Base-by-base conservation (phyloP, 2,797 vertebrate species). In the Caiman crocodilus region DNA sequence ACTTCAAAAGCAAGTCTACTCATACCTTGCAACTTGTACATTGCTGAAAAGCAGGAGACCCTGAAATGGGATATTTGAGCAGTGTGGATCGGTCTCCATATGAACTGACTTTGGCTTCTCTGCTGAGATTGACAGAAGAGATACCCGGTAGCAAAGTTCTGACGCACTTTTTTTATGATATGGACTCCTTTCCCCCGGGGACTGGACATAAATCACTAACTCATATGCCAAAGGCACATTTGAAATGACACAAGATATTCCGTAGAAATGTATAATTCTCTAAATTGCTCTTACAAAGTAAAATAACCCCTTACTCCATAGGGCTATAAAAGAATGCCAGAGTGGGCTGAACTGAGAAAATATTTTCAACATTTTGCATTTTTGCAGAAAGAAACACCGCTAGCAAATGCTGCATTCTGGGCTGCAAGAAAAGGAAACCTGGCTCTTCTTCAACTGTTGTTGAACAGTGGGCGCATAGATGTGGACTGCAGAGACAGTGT, bases 401-500 rank as follows among this genome's bases (percentile, higher is more conserved):
- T 99, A 63, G 98, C 99, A 97, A 99, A 99, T 64, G 99, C 99
- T 59, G 99, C 99, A 13, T 99, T 99, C 97, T 99, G 99, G 99
- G 99, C 99, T 91, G 99, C 99, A 1, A 98, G 98, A 91, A 99
- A 98, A 97, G 99, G 99, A 96, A 99, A 99, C 97, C 92, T 99
- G 98, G 98, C 99, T 35, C 98, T 99, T 25, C 99, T 99, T 95
- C 99, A 99, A 96, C 98, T 99, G 96, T 98, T 99, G 96, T 97
- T 99, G 94, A 99, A 99, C 98, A 99, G 99, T 4, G 99, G 99
- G 6, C 98, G 99, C 16, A 98, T 99, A 96, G 99, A 99, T 63
- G 98, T 99, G 80, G 99, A 99, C 98, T 99, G 99, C 98, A 99
- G 98, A 98, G 99, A 99, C 98, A 98, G 98, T 94, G 99, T 99